Percentiles rank a stretch among this genome's conserved stretches.
Conservation (phyloP, 1,140 invertebrate genomes). For the Trypoxylus dichotomus region DNA sequence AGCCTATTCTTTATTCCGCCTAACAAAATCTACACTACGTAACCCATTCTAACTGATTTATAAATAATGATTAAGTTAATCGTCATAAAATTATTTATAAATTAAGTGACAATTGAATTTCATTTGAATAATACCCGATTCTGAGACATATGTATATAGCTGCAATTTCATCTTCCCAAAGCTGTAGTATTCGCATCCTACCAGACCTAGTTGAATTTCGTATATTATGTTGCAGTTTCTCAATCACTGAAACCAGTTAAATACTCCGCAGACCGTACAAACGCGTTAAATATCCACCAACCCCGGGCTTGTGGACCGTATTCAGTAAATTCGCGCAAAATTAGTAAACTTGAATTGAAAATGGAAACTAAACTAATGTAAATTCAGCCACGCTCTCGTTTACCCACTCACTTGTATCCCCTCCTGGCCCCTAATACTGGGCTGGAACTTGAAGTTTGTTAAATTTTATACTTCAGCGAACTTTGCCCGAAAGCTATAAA, state of each 20-base stretch:
- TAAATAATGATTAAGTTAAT: too few species aligned
- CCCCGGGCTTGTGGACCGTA: neutral
- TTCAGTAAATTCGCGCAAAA: neutral
- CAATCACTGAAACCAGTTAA: neutral
- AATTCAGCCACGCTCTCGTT: neutral
- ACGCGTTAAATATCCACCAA: constrained; percentile 2
- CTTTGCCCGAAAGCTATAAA: constrained; percentile 2
- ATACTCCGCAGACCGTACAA: neutral
- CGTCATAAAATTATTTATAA: too few species aligned
- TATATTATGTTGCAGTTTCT: neutral
- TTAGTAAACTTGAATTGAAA: constrained; percentile 24
- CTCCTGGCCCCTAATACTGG: neutral
- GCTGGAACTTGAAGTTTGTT: constrained; percentile 16
- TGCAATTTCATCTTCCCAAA: neutral
- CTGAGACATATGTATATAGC: too few species aligned
- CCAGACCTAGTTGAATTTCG: neutral
- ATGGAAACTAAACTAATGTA: constrained; percentile 23
- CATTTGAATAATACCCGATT: too few species aligned
- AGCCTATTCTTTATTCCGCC: too few species aligned
- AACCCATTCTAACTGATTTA: too few species aligned
- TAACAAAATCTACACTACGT: too few species aligned
- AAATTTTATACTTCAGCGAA: constrained; percentile 18
- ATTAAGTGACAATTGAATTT: too few species aligned
- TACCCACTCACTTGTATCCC: neutral
- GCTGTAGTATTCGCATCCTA: neutral